These are phyloP conservation scores for Seriola dumerili DNA, from an alignment of 2,113 vertebrate species.

Conservation along the genomic window DNA sequence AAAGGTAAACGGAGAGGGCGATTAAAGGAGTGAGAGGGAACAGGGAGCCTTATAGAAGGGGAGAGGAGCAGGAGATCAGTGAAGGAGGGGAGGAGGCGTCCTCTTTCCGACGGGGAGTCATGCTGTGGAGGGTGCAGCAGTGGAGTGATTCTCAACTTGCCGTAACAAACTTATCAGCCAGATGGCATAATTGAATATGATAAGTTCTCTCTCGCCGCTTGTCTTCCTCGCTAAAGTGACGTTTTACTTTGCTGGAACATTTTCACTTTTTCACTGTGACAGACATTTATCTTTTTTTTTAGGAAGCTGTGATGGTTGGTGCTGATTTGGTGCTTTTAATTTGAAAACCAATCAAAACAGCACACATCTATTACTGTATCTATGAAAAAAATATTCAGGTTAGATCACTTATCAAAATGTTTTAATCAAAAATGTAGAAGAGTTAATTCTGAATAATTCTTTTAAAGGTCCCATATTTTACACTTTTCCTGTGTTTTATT, in stretches of 20 bases:
- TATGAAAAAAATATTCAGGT: neutral
- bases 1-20: neutral
- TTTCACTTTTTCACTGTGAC: neutral
- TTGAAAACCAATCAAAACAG: neutral
- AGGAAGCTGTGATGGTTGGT: neutral
- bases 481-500: too few relatives aligned
- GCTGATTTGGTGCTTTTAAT: neutral
- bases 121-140: constrained; percentile 64
- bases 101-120: constrained; percentile 39
- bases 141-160: constrained; percentile 68
- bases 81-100: constrained; percentile 41
- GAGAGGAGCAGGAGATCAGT: constrained; percentile 13
- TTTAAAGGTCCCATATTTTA: too few relatives aligned
- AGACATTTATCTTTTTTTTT: neutral
- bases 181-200: neutral
- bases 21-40: neutral
- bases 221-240: constrained; percentile 10
- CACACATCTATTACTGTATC: neutral
- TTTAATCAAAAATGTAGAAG: neutral
- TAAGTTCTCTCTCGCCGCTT: constrained; percentile 19
- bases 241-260: constrained; percentile 12
- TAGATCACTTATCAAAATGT: neutral
- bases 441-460: neutral
- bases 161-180: constrained; percentile 42
- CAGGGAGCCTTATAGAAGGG: neutral